These are phyloP conservation scores for Mizuhopecten yessoensis DNA, from an alignment of 1,140 invertebrate species.

Conservation along the genomic window DNA sequence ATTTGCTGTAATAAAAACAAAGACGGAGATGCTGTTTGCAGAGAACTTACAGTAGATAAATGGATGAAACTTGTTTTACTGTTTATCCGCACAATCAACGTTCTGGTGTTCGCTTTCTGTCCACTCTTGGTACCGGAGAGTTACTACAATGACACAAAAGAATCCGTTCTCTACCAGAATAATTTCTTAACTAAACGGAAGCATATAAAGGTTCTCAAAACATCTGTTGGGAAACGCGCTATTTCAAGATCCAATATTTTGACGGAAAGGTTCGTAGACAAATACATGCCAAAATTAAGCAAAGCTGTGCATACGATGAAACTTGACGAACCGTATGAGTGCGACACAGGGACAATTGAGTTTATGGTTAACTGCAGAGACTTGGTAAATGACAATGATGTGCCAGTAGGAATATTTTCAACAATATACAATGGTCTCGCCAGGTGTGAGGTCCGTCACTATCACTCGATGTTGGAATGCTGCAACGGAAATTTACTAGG, in stretches of 20 bases:
- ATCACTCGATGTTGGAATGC: background rate
- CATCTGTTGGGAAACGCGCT: background rate
- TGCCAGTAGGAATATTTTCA: background rate
- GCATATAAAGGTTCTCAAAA: background rate
- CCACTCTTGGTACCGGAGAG: background rate
- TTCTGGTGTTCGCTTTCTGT: background rate
- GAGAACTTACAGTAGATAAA: background rate
- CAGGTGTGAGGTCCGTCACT: background rate
- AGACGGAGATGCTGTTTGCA: background rate
- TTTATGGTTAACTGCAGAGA: background rate
- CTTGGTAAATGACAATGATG: background rate
- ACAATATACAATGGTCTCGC: background rate
- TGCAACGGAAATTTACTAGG: background rate
- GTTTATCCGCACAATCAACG: background rate
- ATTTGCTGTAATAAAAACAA: background rate
- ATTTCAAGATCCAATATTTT: background rate
- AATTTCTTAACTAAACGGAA: no score
- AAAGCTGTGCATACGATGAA: background rate
- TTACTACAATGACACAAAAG: background rate
- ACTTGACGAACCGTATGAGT: background rate
- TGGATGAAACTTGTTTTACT: background rate
- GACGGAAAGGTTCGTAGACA: background rate
- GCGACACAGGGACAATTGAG: background rate
- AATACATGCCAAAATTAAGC: conserved; percentile 7
- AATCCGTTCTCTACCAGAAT: background rate